Evolutionary conservation across 2,113 vertebrate genomes (phyloP), one percentile per base, ranked within the genome.

Genomic region (Protomyctophum bolini): DNA sequence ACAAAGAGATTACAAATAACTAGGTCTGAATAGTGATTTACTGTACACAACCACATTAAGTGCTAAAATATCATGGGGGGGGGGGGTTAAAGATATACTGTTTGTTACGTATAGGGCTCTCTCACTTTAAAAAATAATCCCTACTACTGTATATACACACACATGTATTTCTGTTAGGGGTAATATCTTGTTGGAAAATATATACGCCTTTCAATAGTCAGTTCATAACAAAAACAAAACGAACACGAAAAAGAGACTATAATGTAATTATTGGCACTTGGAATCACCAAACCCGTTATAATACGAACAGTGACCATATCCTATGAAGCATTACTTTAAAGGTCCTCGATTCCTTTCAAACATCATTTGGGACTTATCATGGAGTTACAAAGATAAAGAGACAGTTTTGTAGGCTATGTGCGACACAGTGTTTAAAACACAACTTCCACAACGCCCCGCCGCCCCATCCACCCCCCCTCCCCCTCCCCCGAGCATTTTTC

Each of bases 11-110:
- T 83, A 89, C 81, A 88, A 83, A 90, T 79, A 83, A 83, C 85
- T 78, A 84, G 77, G 87, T 81, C 76, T 86, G 41, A 75, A 89
- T 85, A 89, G 86, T 91, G 87, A 90, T 85, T 92, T 90, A 92
- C 86, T 90, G 90, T 87, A 87, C 83, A 85, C 86, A 81, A 91
- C 88, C 91, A 92, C 89, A 91, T 82, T 80, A 92, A 91, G 89
- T 91, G 88, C 88, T 91, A 87, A 75, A 85, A 85, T 89, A 88
- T 81, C 63, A 70, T 81, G 85, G 83, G 21, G 21, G 1, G 21
- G 1, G 21, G 21, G 21, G 83, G 58, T 80, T 85, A 86, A 87
- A 88, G 85, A 86, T 83, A 88, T 86, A 89, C 75, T 66, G 84
- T 88, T 86, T 88, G 80, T 89, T 85, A 86, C 68, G 67, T 88